phyloP scores from a whole-genome alignment of 2,888 invertebrate genomes.

The Griposia aprilina region DNA sequence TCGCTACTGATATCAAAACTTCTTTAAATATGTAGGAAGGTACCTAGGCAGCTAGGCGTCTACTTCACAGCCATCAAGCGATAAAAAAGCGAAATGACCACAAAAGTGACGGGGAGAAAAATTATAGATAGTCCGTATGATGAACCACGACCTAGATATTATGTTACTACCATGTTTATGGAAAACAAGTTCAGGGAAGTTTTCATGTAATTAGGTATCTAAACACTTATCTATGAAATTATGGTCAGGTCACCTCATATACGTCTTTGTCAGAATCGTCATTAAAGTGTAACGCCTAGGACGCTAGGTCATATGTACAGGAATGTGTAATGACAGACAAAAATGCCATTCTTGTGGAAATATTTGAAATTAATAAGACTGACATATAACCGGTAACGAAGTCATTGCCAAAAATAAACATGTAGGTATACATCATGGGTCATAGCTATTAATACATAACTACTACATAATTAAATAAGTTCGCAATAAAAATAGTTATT shows the following conservation, averaged over 20 bases:
- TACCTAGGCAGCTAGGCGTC: not conserved
- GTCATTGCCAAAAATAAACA: not conserved
- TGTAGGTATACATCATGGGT: not conserved
- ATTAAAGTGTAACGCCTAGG: not conserved
- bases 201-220: not conserved
- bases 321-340: not conserved
- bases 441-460: not conserved
- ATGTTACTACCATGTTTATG: not conserved
- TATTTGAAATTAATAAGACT: not conserved
- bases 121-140: not conserved
- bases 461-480: conserved; percentile 10
- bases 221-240: not conserved
- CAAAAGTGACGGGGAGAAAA: not conserved
- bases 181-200: not conserved
- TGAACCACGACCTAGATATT: not conserved
- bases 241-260: not conserved
- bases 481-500: conserved; percentile 1
- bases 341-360: not conserved
- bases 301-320: not conserved
- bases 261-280: not conserved
- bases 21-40: not conserved
- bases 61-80: not conserved
- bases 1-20: not conserved
- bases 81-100: not conserved
- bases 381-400: not conserved